phyloP scores from a whole-genome alignment of 2,888 invertebrate genomes.

The Mesochorus sp. region DNA sequence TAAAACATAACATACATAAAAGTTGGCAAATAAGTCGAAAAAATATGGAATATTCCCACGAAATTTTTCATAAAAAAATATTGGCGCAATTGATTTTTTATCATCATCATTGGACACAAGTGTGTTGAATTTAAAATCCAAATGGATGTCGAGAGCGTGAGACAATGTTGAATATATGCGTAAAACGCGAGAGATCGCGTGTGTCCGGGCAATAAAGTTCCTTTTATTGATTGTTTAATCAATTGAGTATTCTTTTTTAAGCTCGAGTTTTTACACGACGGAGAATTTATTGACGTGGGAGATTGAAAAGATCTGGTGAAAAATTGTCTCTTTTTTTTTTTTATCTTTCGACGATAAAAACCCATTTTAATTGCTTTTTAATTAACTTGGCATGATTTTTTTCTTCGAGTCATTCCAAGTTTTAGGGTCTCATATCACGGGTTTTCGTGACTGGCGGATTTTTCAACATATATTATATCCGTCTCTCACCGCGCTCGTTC shows the following conservation, averaged over 20 bases:
- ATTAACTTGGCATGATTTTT: conserved; percentile 36
- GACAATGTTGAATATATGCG: too few species aligned
- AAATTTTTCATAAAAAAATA: not conserved
- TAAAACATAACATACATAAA: conserved; percentile 7
- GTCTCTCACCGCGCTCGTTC: not conserved
- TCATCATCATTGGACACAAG: too few species aligned
- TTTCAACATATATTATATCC: not conserved
- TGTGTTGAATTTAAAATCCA: too few species aligned
- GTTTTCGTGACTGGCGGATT: conserved; percentile 46
- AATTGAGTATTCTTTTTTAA: not conserved
- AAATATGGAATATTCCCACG: conserved; percentile 17
- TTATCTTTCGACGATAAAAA: conserved; percentile 6
- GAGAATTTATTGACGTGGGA: not conserved
- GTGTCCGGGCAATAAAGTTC: not conserved
- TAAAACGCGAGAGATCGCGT: not conserved
- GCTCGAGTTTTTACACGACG: not conserved
- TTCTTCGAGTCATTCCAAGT: conserved; percentile 18
- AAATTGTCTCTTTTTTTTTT: conserved; percentile 17
- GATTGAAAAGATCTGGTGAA: not conserved
- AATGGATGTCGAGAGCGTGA: not conserved
- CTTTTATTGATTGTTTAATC: not conserved
- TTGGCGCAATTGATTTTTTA: not conserved
- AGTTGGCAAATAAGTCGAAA: not conserved
- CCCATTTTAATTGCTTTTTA: conserved; percentile 48
- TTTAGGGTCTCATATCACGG: not conserved